Base-by-base conservation (phyloP, 2,797 vertebrate genomes). In the Podargus strigoides region DNA sequence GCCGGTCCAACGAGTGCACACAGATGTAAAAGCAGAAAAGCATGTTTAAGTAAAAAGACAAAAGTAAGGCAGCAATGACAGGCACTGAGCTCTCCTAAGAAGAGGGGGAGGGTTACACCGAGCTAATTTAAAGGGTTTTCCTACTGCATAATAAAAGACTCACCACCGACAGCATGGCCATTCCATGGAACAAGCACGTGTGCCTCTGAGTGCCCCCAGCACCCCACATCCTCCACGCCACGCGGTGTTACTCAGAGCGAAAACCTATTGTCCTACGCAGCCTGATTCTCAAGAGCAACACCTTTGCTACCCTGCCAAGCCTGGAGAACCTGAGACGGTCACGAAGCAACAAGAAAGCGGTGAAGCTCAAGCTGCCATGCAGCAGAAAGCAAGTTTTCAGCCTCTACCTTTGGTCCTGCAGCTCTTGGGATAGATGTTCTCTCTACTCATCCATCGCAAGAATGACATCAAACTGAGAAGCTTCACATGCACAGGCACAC, bases 401-500 rank as follows among this genome's bases (percentile, higher is more conserved):
- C 66, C 42, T 89, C 87, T 85, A 94, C 85, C 76, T 90, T 58
- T 27, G 30, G 64, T 78, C 87, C 92, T 87, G 84, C 42, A 89
- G 83, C 79, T 91, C 91, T 78, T 77, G 94, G 94, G 94, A 85
- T 77, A 88, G 91, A 79, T 90, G 91, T 64, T 86, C 27, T 75
- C 94, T 95, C 95, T 93, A 96, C 69, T 97, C 91, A 96, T 93
- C 92, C 87, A 89, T 90, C 85, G 67, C 83, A 95, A 75, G 94
- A 94, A 94, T 94, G 74, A 95, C 91, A 96, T 96, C 87, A 97
- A 89, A 88, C 50, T 0, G 53, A 97, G 94, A 97, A 41, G 88
- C 67, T 69, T 55, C 77, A 95, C 87, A 42, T 3, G 16, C 91
- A 95, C 47, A 89, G 85, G 82, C 89, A 93, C 91, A 89, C 74